Percentiles rank a stretch among this genome's conserved stretches.
These are phyloP conservation scores for Tor tambroides DNA, from an alignment of 2,113 vertebrate genomes.

Conservation along the genomic window DNA sequence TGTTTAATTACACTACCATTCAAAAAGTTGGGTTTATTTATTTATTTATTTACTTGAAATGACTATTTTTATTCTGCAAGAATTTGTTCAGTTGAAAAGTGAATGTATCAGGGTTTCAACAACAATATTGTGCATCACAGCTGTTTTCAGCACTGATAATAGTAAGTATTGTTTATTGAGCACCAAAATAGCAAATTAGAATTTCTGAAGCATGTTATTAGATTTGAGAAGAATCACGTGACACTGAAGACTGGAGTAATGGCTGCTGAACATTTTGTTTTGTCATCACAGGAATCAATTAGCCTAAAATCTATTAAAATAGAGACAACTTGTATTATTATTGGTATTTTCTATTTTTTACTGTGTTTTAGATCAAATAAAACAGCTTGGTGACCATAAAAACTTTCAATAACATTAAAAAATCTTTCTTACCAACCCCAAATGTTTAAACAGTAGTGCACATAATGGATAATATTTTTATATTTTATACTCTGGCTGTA, in stretches of 20 bases:
- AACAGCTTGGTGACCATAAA: too few relatives aligned
- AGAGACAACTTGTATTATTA: neutral
- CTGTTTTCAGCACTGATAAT: neutral
- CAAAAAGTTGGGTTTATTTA: too few relatives aligned
- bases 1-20: too few relatives aligned
- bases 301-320: too few relatives aligned
- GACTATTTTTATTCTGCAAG: neutral
- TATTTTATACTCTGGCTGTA: too few relatives aligned
- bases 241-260: neutral
- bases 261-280: too few relatives aligned
- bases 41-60: too few relatives aligned
- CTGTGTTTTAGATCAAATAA: neutral
- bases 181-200: neutral
- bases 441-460: too few relatives aligned
- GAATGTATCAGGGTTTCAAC: neutral
- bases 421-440: too few relatives aligned
- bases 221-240: neutral
- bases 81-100: neutral
- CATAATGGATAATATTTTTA: too few relatives aligned
- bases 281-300: too few relatives aligned
- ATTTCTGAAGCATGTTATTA: neutral
- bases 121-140: neutral
- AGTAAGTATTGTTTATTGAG: neutral
- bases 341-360: neutral
- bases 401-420: too few relatives aligned